Evolutionary conservation across 2,888 invertebrate species (phyloP).

Genomic region (Suillia variegata): DNA sequence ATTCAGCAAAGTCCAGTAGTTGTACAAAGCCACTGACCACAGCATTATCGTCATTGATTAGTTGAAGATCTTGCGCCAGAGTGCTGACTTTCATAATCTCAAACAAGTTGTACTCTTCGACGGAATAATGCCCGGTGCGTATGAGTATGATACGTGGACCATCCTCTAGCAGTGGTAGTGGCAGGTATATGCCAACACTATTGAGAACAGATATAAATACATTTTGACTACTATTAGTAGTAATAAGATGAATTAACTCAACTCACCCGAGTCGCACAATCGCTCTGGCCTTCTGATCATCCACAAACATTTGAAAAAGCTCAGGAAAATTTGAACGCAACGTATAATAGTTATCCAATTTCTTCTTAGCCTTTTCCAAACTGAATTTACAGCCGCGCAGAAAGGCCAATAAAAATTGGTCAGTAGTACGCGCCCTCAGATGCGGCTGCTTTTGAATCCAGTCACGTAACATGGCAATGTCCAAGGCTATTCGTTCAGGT

Average conservation of each 20-base stretch:
- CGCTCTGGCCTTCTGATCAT: background rate
- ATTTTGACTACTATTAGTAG: too few species aligned
- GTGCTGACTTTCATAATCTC: slow-evolving; percentile 64
- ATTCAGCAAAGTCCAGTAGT: background rate
- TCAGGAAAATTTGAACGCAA: slow-evolving; percentile 66
- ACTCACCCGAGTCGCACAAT: too few species aligned
- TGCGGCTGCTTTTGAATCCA: slow-evolving; percentile 66
- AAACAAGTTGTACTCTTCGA: slow-evolving; percentile 60
- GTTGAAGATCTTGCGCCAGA: slow-evolving; percentile 49
- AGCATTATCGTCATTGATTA: background rate
- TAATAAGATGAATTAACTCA: too few species aligned
- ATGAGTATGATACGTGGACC: slow-evolving; percentile 63
- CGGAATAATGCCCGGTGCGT: slow-evolving; percentile 62
- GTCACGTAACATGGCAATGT: slow-evolving; percentile 60
- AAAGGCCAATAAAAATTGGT: slow-evolving; percentile 64
- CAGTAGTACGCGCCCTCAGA: slow-evolving; percentile 57
- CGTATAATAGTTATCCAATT: slow-evolving; percentile 67
- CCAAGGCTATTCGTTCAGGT: slow-evolving; percentile 56
- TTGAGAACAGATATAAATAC: too few species aligned
- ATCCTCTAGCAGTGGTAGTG: slow-evolving; percentile 56
- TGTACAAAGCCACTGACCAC: background rate
- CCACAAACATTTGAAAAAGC: slow-evolving; percentile 43
- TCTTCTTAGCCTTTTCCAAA: slow-evolving; percentile 65
- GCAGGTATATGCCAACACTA: slow-evolving; percentile 34
- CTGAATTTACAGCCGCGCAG: slow-evolving; percentile 66